These are phyloP conservation scores for Eolophus roseicapilla DNA, from an alignment of 2,113 vertebrate species.

Conservation along the genomic window DNA sequence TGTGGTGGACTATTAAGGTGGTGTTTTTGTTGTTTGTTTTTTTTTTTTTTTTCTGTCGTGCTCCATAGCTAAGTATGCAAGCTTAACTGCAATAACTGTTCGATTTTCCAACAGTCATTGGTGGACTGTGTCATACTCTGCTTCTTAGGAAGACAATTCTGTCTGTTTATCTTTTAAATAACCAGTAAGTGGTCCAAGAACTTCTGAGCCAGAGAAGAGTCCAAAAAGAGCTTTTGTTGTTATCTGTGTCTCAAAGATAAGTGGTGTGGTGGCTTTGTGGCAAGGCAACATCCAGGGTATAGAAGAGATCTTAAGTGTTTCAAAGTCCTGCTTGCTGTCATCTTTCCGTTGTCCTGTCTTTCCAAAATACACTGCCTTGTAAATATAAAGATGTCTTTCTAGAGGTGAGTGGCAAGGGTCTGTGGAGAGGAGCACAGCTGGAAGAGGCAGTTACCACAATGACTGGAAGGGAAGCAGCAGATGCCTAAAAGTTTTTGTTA, in stretches of 20 bases:
- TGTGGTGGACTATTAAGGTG: background rate
- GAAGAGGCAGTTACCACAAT: background rate
- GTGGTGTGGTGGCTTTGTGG: rapidly evolving
- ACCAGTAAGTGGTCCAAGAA: background rate
- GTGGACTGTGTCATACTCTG: background rate
- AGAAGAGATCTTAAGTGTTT: background rate
- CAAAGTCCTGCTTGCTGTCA: background rate
- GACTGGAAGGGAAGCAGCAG: background rate
- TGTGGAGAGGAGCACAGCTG: background rate
- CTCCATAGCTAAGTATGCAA: background rate
- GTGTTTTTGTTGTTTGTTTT: background rate
- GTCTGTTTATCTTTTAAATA: background rate
- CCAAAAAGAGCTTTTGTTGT: background rate
- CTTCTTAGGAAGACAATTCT: background rate
- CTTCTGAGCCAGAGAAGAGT: background rate
- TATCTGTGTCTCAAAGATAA: background rate
- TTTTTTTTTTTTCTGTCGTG: rapidly evolving
- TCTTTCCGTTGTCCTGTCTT: background rate
- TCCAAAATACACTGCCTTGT: background rate
- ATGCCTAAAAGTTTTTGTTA: background rate
- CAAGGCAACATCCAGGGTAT: rapidly evolving
- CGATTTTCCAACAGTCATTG: background rate
- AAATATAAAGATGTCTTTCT: background rate
- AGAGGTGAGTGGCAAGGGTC: background rate
- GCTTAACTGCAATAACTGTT: background rate